A percentile compares a stretch with the other conserved stretches of the same genome.
Evolutionary conservation across 2,113 vertebrate species (phyloP).

Genomic region (Hyaena hyaena): DNA sequence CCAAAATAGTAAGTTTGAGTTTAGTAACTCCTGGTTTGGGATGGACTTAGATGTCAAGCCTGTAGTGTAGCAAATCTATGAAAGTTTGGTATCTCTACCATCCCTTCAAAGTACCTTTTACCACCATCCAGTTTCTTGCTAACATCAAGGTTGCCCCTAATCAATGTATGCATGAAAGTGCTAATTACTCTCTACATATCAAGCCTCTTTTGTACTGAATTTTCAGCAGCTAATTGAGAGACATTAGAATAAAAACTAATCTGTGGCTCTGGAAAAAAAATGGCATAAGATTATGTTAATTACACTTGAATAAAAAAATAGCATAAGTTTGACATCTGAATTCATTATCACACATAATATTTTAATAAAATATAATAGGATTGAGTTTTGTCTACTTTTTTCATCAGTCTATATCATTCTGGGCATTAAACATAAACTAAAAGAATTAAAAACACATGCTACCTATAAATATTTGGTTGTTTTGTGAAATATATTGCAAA

Average conservation of each 20-base stretch:
- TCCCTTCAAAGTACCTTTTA: not conserved
- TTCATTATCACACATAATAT: not conserved
- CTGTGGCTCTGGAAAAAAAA: not conserved
- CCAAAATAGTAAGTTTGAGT: not conserved
- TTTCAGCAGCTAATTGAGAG: slow-evolving; percentile 23
- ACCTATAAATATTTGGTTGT: not conserved
- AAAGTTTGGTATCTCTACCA: not conserved
- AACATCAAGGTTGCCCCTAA: not conserved
- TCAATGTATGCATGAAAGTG: not conserved
- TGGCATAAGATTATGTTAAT: not conserved
- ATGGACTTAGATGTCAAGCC: not conserved
- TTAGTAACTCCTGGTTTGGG: not conserved
- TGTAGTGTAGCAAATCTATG: not conserved
- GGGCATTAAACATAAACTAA: not conserved
- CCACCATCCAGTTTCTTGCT: not conserved
- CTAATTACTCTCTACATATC: not conserved
- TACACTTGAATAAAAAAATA: not conserved
- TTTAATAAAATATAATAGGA: not conserved
- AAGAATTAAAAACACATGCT: not conserved
- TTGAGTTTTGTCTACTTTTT: not conserved
- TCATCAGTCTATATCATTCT: not conserved
- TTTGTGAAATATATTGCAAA: not conserved
- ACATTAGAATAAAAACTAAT: slow-evolving; percentile 6
- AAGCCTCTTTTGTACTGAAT: not conserved
- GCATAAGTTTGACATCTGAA: not conserved